phyloP scores from a whole-genome alignment of 1,140 invertebrate genomes.

The Nixonia krombeini region DNA sequence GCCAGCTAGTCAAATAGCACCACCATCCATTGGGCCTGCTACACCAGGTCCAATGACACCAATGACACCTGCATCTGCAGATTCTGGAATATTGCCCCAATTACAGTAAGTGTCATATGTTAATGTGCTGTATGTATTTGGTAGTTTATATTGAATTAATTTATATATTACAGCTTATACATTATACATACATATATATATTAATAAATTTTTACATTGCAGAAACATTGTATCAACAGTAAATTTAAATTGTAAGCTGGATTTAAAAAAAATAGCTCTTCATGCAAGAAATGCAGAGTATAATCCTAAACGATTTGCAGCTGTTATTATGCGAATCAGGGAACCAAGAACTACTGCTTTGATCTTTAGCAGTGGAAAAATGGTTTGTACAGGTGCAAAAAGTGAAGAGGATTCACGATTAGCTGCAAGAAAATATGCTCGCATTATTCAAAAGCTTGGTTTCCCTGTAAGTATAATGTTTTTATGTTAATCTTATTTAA shows the following conservation, averaged over 20 bases:
- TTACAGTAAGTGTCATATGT: conserved; percentile 86
- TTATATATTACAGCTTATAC: no score
- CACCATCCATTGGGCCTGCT: conserved; percentile 78
- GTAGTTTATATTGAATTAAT: no score
- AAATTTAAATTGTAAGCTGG: conserved; percentile 95
- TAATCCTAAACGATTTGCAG: conserved; percentile 99
- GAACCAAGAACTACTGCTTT: conserved; percentile 98
- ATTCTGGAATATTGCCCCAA: conserved; percentile 94
- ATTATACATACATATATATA: no score
- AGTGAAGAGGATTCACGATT: conserved; percentile 98
- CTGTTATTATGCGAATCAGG: conserved; percentile 99
- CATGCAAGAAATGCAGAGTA: conserved; percentile 99
- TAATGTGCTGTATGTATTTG: no score
- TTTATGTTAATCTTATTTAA: conserved; percentile 9
- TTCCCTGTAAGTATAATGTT: conserved; percentile 81
- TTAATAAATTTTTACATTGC: conserved; percentile 66
- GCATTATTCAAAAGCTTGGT: conserved; percentile 99
- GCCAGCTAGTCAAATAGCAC: conserved; percentile 73
- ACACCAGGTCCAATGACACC: conserved; percentile 90
- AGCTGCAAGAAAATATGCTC: conserved; percentile 98
- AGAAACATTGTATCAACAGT: conserved; percentile 98
- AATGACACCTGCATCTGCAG: conserved; percentile 93
- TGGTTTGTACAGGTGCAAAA: conserved; percentile 99
- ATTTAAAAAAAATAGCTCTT: conserved; percentile 97
- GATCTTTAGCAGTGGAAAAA: conserved; percentile 99